Percentiles rank a stretch among this genome's conserved stretches.
Evolutionary conservation across 1,140 invertebrate species (phyloP).

Genomic region (Drosophila grimshawi): DNA sequence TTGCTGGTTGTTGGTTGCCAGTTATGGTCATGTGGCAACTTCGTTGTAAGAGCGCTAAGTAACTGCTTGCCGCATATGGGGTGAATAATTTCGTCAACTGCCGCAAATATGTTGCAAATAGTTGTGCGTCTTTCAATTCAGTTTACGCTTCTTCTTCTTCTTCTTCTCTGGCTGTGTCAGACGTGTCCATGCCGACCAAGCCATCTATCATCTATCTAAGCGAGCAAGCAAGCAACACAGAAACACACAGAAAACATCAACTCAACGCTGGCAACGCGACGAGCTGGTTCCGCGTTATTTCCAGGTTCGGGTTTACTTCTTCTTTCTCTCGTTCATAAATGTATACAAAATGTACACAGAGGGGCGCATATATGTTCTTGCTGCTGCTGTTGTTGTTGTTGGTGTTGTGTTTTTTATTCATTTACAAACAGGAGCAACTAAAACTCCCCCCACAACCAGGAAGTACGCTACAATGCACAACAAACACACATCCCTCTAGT

Average conservation of each 20-base stretch:
- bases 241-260: neutral
- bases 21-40: conserved; percentile 38
- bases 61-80: conserved; percentile 61
- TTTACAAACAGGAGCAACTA: conserved; percentile 62
- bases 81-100: conserved; percentile 41
- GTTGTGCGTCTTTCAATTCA: conserved; percentile 28
- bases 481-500: conserved; percentile 4
- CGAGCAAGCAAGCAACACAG: neutral
- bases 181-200: no score
- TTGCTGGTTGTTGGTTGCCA: conserved; percentile 21
- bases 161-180: no score
- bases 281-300: conserved; percentile 31
- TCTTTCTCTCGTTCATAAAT: conserved; percentile 24
- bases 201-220: neutral
- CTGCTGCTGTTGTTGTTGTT: conserved; percentile 17
- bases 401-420: conserved; percentile 50
- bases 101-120: conserved; percentile 48
- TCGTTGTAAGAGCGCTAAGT: conserved; percentile 36
- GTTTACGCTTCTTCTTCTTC: no score
- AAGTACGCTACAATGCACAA: conserved; percentile 71
- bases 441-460: conserved; percentile 58
- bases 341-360: conserved; percentile 1
- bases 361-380: neutral
- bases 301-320: neutral
- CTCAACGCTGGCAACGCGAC: no score